Percentiles rank a stretch among this genome's conserved stretches.
Evolutionary conservation across 2,797 vertebrate species (phyloP).

Genomic region (Tarsius wallacei): DNA sequence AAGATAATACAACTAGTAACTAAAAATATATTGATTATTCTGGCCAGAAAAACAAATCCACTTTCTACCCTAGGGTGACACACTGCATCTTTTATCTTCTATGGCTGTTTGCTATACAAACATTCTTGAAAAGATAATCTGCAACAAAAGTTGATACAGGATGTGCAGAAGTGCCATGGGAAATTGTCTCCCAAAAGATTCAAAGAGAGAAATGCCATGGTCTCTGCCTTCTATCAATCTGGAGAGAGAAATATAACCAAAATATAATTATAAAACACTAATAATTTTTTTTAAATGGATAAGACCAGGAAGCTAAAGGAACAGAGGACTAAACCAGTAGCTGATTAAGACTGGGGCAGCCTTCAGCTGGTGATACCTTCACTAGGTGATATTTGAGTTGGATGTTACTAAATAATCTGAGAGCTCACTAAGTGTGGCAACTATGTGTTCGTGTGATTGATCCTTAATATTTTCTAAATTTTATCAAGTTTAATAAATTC

Average conservation of each 20-base stretch:
- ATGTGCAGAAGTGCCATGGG: background rate
- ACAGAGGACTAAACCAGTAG: background rate
- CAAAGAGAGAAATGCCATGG: background rate
- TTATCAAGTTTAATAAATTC: constrained; percentile 32
- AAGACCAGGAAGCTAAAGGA: background rate
- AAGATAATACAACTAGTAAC: background rate
- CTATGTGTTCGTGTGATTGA: background rate
- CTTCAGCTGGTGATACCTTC: background rate
- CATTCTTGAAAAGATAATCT: background rate
- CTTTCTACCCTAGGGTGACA: background rate
- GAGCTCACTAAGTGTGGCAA: background rate
- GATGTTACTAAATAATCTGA: background rate
- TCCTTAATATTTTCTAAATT: background rate
- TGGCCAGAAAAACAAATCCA: background rate
- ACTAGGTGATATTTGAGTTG: background rate
- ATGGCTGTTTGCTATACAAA: background rate
- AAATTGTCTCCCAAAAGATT: constrained; percentile 13
- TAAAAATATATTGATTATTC: background rate
- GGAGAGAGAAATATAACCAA: background rate
- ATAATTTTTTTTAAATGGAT: background rate
- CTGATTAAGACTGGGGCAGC: background rate
- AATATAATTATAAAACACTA: background rate
- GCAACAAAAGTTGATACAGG: background rate
- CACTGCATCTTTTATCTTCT: background rate
- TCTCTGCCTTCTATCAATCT: background rate